Conservation (phyloP, 2,113 vertebrate genomes). For the Antidorcas marsupialis region DNA sequence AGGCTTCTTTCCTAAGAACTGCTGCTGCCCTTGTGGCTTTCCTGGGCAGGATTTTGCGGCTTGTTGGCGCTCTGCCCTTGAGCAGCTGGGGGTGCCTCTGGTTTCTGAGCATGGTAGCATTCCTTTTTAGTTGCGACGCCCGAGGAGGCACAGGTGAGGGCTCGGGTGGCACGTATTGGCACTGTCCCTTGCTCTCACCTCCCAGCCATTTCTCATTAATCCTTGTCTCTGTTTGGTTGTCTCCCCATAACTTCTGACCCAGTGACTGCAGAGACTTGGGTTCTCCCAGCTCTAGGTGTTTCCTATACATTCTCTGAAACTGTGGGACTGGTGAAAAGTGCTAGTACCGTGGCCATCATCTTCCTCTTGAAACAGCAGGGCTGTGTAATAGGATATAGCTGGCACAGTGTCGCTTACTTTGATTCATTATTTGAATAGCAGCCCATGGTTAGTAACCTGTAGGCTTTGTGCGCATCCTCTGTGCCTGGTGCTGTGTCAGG, state of each 20-base stretch:
- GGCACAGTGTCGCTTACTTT: neutral
- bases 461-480: neutral
- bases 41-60: neutral
- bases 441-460: neutral
- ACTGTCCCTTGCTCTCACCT: neutral
- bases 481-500: neutral
- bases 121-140: neutral
- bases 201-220: neutral
- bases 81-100: neutral
- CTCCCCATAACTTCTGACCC: neutral
- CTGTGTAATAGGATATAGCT: neutral
- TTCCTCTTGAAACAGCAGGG: neutral
- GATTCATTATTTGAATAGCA: neutral
- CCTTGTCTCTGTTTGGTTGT: neutral
- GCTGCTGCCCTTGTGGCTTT: neutral
- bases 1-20: neutral
- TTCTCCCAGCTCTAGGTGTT: neutral
- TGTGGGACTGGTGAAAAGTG: neutral
- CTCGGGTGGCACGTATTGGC: neutral
- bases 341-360: fast-evolving
- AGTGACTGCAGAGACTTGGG: neutral
- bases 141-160: neutral
- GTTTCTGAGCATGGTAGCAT: neutral
- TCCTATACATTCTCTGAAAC: neutral
- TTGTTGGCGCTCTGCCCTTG: neutral